Conservation (phyloP, 35 echinoderm and acorn worm species). For the Lytechinus pictus region DNA sequence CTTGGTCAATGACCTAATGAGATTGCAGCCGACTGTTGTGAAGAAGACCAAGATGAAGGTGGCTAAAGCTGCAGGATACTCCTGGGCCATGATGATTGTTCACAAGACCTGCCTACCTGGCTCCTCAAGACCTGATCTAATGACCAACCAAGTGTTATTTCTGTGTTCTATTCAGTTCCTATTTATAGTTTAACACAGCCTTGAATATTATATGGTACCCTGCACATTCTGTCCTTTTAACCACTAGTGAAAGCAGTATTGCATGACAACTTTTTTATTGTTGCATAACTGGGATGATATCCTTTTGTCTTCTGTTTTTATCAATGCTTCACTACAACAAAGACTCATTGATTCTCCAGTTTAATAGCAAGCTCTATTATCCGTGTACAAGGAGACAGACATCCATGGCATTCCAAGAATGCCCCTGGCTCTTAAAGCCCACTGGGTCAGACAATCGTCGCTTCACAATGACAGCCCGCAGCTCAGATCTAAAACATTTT, state of each 20-base stretch:
- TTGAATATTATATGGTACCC: too few species aligned
- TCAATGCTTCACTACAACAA: not conserved
- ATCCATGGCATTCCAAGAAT: not conserved
- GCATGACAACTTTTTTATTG: not conserved
- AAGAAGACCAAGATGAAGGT: slow-evolving; percentile 43
- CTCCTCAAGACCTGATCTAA: not conserved
- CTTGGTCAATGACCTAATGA: slow-evolving; percentile 13
- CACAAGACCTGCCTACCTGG: not conserved
- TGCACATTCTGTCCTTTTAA: not conserved
- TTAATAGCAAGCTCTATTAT: not conserved
- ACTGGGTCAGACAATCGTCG: not conserved
- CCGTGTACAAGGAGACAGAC: not conserved
- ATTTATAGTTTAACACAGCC: not conserved
- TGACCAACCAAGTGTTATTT: not conserved
- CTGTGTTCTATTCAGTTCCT: not conserved
- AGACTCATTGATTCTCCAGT: not conserved
- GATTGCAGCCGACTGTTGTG: slow-evolving; percentile 15
- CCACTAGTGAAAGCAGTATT: not conserved
- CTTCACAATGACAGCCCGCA: not conserved
- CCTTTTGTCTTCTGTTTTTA: not conserved
- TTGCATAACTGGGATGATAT: not conserved
- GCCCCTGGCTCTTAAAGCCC: not conserved
- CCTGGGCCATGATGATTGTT: slow-evolving; percentile 25
- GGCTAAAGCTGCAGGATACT: slow-evolving; percentile 18
- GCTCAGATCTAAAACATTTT: not conserved